These are phyloP conservation scores for Torymus auratus DNA, from an alignment of 2,888 invertebrate species.

Conservation along the genomic window DNA sequence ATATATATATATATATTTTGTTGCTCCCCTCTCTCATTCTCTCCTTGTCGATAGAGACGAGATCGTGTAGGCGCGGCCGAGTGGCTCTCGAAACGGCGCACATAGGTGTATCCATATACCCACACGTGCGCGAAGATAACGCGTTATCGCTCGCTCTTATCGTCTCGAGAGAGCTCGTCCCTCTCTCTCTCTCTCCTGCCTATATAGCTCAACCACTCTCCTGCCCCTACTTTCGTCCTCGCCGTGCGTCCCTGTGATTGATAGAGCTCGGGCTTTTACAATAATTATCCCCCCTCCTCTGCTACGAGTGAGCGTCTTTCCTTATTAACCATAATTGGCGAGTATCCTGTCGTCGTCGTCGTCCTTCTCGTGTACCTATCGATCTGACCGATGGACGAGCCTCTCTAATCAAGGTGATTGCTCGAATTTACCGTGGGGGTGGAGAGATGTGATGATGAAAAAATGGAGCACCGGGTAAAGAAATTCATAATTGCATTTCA, in stretches of 20 bases:
- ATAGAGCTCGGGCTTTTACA: slow-evolving; percentile 72
- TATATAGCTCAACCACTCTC: slow-evolving; percentile 17
- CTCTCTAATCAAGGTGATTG: slow-evolving; percentile 45
- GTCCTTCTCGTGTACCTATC: slow-evolving; percentile 6
- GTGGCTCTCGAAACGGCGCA: background rate
- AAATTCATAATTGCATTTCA: slow-evolving; percentile 15
- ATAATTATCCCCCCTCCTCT: slow-evolving; percentile 69
- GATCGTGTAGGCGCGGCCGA: slow-evolving; percentile 34
- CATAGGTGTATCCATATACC: background rate
- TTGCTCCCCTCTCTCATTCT: slow-evolving; percentile 16
- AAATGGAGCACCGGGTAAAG: background rate
- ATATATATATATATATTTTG: slow-evolving; percentile 7
- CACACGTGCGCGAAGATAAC: slow-evolving; percentile 61
- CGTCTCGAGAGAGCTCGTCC: slow-evolving; percentile 11
- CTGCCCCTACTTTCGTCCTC: slow-evolving; percentile 3
- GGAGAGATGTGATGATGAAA: too few relatives aligned
- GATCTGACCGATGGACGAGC: slow-evolving; percentile 5
- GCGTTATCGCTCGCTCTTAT: slow-evolving; percentile 59
- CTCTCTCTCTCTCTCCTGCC: slow-evolving; percentile 32
- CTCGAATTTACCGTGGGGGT: slow-evolving; percentile 15
- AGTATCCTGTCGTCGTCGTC: slow-evolving; percentile 3
- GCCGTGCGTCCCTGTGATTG: slow-evolving; percentile 67
- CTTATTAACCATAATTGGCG: slow-evolving; percentile 63
- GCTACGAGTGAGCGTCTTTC: slow-evolving; percentile 41
- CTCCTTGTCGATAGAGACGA: background rate